Evolutionary conservation across 2,888 invertebrate genomes (phyloP).

Genomic region (Tortricodes alternella): DNA sequence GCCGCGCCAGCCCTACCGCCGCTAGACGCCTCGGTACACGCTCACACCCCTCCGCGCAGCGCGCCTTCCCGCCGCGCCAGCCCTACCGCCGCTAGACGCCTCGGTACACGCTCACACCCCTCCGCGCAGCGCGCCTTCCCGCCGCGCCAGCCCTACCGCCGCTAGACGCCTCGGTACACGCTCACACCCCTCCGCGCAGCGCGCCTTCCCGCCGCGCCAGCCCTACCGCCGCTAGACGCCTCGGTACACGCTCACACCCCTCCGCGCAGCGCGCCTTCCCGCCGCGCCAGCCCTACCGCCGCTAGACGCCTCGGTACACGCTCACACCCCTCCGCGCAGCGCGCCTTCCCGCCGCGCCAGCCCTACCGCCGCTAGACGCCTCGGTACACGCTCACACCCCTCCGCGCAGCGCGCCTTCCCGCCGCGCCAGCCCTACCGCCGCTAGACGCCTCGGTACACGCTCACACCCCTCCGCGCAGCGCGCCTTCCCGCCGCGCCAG

Average conservation of each 20-base stretch:
- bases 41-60: conserved; percentile 54
- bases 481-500: no score
- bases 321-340: conserved; percentile 20
- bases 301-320: neutral
- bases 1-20: conserved; percentile 44
- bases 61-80: conserved; percentile 63
- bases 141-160: conserved; percentile 37
- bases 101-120: conserved; percentile 50
- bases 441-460: conserved; percentile 66
- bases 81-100: conserved; percentile 50
- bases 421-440: no score
- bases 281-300: conserved; percentile 27
- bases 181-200: conserved; percentile 33
- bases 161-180: conserved; percentile 3
- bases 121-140: conserved; percentile 1
- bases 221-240: conserved; percentile 39
- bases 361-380: conserved; percentile 14
- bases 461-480: no score
- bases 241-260: conserved; percentile 36
- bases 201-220: conserved; percentile 32
- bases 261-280: conserved; percentile 29
- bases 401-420: neutral
- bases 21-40: conserved; percentile 52
- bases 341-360: conserved; percentile 21
- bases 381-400: neutral